These are phyloP conservation scores for Lamellibrachia satsuma DNA, from an alignment of 2,888 invertebrate species.

Conservation along the genomic window DNA sequence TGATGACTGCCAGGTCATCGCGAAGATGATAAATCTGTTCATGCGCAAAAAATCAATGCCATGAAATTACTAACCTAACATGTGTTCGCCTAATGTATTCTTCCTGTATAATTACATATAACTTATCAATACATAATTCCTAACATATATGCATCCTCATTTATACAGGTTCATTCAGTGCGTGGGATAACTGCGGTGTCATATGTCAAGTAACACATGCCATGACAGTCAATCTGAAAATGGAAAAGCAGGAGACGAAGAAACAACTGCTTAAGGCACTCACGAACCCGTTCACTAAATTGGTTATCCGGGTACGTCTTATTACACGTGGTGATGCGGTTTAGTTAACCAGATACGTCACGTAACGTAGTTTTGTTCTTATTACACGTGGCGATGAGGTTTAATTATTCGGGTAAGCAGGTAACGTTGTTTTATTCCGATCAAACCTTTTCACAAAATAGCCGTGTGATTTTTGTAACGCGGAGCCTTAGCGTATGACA, in stretches of 20 bases:
- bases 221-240: background rate
- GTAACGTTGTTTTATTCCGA: background rate
- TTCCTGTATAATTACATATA: no score
- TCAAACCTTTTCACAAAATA: background rate
- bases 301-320: slow-evolving; percentile 58
- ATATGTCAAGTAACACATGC: background rate
- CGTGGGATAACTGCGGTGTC: slow-evolving; percentile 20
- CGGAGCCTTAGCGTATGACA: background rate
- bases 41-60: no score
- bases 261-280: slow-evolving; percentile 65
- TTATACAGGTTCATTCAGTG: slow-evolving; percentile 18
- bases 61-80: no score
- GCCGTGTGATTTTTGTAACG: background rate
- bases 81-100: no score
- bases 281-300: slow-evolving; percentile 67
- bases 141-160: background rate
- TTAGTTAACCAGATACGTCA: no score
- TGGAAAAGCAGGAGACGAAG: slow-evolving; percentile 41
- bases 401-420: no score
- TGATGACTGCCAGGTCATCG: no score
- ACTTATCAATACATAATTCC: no score
- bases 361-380: no score
- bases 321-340: no score
- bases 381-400: no score
- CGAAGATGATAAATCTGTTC: no score